Evolutionary conservation across 2,888 invertebrate genomes (phyloP).

Genomic region (Syrphus vitripennis): DNA sequence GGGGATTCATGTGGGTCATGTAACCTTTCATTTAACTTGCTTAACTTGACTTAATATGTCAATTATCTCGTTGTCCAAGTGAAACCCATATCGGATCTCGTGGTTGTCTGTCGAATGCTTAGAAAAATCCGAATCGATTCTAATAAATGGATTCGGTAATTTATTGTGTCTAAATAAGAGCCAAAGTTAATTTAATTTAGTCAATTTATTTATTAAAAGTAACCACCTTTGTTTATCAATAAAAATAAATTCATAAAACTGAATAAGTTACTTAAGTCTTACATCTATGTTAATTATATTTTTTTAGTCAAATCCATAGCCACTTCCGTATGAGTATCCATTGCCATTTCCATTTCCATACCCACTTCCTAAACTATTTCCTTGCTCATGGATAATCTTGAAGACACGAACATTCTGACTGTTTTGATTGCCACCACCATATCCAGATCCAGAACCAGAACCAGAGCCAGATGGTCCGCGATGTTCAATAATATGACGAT

Average conservation of each 20-base stretch:
- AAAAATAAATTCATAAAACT: conserved; percentile 57
- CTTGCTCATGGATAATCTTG: conserved; percentile 37
- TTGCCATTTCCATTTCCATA: background rate
- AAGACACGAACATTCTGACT: conserved; percentile 7
- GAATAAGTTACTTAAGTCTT: conserved; percentile 31
- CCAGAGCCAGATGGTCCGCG: background rate
- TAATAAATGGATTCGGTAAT: too few relatives aligned
- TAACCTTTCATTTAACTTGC: too few relatives aligned
- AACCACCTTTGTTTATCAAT: conserved; percentile 29
- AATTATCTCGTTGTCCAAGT: too few relatives aligned
- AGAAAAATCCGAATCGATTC: too few relatives aligned
- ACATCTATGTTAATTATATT: background rate
- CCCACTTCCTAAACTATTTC: background rate
- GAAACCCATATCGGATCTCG: too few relatives aligned
- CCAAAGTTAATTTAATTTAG: background rate
- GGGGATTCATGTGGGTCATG: too few relatives aligned
- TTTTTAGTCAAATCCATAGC: conserved; percentile 16
- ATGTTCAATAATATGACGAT: conserved; percentile 22
- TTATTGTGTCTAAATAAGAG: too few relatives aligned
- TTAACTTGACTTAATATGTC: too few relatives aligned
- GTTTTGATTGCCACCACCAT: background rate
- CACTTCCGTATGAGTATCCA: background rate
- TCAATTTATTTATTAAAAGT: conserved; percentile 2
- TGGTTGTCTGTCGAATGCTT: too few relatives aligned
- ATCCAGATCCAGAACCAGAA: too few relatives aligned